Base-by-base conservation (phyloP, 2,113 vertebrate genomes). In the Erythrocercus mccallii region DNA sequence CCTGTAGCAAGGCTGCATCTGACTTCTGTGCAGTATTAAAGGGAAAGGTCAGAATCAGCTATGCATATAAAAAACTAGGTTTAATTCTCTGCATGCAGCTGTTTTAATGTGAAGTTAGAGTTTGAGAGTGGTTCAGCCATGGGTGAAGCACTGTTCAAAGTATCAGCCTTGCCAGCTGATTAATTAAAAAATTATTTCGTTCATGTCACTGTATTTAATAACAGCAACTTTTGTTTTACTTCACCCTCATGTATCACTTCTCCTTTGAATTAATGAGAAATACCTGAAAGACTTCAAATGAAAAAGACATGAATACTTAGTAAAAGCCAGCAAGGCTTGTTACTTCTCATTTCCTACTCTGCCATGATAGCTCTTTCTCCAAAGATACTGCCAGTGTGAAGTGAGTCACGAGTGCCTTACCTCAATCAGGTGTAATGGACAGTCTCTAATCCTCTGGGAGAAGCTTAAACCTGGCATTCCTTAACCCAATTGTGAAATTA, bases 241-340 rank as follows among this genome's bases (percentile, higher is more conserved):
- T 89, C 54, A 64, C 37, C 24, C 11, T 44, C 45, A 20, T 1
- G 5, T 11, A 27, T 80, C 24, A 38, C 30, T 7, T 30, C 20
- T 48, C 65, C 53, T 60, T 95, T 51, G 68, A 69, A 66, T 23
- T 89, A 64, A 50, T 53, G 25, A 85, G 76, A 54, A 78, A 74
- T 48, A 69, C 23, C 10, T 2, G 1, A 71, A 68, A 40, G 53
- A 56, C 22, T 72, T 82, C 25, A 53, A 45, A 28, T 47, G 60
- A 73, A 70, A 56, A 71, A 53, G 54, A 14, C 33, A 38, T 1
- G 6, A 88, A 60, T 38, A 19, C 15, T 57, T 53, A 44, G 31
- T 17, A 58, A 76, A 70, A 81, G 24, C 54, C 47, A 58, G 37
- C 42, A 84, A 53, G 68, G 21, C 30, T 84, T 78, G 24, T 50